These are phyloP conservation scores for Andrena bucephala DNA, from an alignment of 2,888 invertebrate species.

Conservation along the genomic window DNA sequence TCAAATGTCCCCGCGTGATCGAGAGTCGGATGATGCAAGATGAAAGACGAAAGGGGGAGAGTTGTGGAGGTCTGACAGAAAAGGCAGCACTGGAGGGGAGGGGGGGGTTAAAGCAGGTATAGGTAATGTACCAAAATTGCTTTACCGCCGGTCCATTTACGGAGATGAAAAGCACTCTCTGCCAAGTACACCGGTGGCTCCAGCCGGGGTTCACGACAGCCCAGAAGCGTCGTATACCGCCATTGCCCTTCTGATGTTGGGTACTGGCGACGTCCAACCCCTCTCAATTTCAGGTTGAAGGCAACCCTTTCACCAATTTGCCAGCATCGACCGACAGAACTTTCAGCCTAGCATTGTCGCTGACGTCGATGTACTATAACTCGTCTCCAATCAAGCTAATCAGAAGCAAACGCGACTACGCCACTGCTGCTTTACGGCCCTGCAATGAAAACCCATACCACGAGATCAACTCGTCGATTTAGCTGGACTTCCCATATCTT, in stretches of 20 bases:
- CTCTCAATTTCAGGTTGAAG: conserved; percentile 73
- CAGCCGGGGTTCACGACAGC: conserved; percentile 72
- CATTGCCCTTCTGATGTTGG: conserved; percentile 67
- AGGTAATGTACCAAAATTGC: conserved; percentile 84
- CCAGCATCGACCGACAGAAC: conserved; percentile 64
- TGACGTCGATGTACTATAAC: conserved; percentile 50
- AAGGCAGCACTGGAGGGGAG: conserved; percentile 39
- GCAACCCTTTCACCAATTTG: conserved; percentile 74
- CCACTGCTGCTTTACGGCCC: background rate
- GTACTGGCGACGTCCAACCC: conserved; percentile 64
- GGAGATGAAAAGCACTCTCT: conserved; percentile 84
- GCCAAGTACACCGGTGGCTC: conserved; percentile 82
- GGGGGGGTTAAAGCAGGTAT: conserved; percentile 75
- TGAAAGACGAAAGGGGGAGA: conserved; percentile 66
- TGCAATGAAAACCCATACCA: background rate
- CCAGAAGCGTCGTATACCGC: conserved; percentile 74
- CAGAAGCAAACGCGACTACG: conserved; percentile 35
- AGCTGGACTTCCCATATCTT: no score
- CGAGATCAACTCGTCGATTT: background rate
- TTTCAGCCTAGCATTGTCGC: conserved; percentile 64
- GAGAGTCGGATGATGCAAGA: conserved; percentile 70
- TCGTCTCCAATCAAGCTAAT: conserved; percentile 63
- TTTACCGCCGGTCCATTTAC: conserved; percentile 84
- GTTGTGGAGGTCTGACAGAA: conserved; percentile 58
- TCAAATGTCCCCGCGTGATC: conserved; percentile 72